A percentile compares a stretch with the other conserved stretches of the same genome.
These are phyloP conservation scores for Oegoconia quadripuncta DNA, from an alignment of 2,888 invertebrate genomes.

Conservation along the genomic window DNA sequence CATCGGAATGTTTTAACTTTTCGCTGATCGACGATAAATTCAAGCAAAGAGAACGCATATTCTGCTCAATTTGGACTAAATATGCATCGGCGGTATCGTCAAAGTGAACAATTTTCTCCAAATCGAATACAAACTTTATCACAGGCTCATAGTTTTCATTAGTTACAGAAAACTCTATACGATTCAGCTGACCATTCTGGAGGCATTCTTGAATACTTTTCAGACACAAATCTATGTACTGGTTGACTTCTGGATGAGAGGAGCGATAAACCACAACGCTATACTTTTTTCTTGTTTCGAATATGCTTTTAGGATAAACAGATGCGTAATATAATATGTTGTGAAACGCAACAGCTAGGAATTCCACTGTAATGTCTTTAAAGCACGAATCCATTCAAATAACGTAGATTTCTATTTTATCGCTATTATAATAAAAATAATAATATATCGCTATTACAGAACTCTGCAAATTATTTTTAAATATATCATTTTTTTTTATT, in stretches of 20 bases:
- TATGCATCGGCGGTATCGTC: constrained; percentile 76
- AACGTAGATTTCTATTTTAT: no score
- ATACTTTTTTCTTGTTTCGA: constrained; percentile 81
- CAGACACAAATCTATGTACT: constrained; percentile 79
- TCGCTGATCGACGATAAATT: constrained; percentile 70
- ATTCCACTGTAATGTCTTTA: constrained; percentile 81
- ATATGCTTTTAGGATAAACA: constrained; percentile 82
- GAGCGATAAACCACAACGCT: constrained; percentile 79
- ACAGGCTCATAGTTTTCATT: constrained; percentile 40
- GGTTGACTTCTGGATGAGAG: constrained; percentile 82
- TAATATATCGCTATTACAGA: no score
- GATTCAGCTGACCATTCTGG: constrained; percentile 66
- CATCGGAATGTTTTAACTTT: constrained; percentile 70
- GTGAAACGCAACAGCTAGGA: constrained; percentile 82
- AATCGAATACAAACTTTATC: constrained; percentile 57
- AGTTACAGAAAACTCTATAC: constrained; percentile 73
- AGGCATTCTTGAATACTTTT: constrained; percentile 71
- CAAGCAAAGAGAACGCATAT: constrained; percentile 79
- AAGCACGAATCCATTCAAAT: constrained; percentile 69
- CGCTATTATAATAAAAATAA: not conserved
- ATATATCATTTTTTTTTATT: not conserved
- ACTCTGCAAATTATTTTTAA: no score
- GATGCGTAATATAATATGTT: constrained; percentile 79
- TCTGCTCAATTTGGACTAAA: constrained; percentile 80
- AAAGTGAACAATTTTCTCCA: constrained; percentile 37